phyloP scores from a whole-genome alignment of 2,113 vertebrate species.

The Vidua chalybeata region DNA sequence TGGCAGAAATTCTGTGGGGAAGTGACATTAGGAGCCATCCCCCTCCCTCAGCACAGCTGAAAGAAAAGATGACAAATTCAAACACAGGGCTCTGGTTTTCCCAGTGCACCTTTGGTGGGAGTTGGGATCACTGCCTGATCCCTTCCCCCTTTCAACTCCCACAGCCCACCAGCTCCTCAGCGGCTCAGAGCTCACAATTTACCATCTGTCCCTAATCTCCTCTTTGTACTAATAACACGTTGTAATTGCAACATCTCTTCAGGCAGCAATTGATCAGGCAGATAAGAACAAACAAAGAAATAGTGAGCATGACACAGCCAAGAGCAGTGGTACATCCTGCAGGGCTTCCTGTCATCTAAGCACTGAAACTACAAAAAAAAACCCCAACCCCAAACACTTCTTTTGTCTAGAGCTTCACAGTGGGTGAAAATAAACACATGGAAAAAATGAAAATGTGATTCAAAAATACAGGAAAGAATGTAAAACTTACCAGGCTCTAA shows the following conservation, averaged over 20 bases:
- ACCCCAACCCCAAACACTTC: background rate
- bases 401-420: background rate
- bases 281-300: constrained; percentile 12
- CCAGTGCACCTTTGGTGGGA: background rate
- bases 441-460: background rate
- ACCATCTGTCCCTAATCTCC: background rate
- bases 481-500: constrained; percentile 92
- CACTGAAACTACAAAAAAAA: background rate
- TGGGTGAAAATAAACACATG: constrained; percentile 13
- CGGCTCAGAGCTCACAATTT: background rate
- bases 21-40: accelerated
- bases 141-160: background rate
- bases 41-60: background rate
- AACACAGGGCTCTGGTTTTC: background rate
- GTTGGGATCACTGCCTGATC: background rate
- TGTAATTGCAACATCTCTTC: background rate
- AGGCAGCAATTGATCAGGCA: background rate
- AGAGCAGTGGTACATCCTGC: background rate
- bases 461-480: background rate
- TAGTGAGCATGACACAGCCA: background rate
- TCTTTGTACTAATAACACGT: background rate
- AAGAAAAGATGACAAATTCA: background rate
- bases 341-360: constrained; percentile 37
- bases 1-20: background rate
- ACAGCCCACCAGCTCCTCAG: background rate